phyloP scores from a whole-genome alignment of 2,888 invertebrate genomes.

The Blastobasis adustella region DNA sequence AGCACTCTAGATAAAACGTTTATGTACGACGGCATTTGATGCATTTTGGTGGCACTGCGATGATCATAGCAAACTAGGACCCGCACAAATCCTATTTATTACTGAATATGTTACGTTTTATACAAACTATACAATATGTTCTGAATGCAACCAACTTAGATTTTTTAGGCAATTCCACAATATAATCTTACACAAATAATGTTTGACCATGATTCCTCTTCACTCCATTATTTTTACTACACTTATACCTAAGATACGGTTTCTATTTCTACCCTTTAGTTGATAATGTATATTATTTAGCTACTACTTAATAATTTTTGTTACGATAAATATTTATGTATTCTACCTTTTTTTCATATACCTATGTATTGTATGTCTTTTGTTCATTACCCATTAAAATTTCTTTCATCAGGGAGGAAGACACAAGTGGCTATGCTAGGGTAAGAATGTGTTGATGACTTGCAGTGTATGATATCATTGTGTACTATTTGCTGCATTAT shows the following conservation, averaged over 20 bases:
- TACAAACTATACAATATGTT: conserved; percentile 42
- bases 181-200: conserved; percentile 4
- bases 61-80: conserved; percentile 14
- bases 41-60: conserved; percentile 8
- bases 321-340: conserved; percentile 12
- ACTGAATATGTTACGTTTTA: conserved; percentile 4
- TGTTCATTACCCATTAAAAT: conserved; percentile 42
- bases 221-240: conserved; percentile 4
- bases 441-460: conserved; percentile 68
- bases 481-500: conserved; percentile 40
- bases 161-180: conserved; percentile 7
- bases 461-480: conserved; percentile 54
- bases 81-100: conserved; percentile 20
- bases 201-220: conserved; percentile 1
- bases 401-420: conserved; percentile 76
- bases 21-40: conserved; percentile 31
- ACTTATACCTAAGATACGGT: conserved; percentile 1
- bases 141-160: conserved; percentile 54
- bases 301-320: neutral
- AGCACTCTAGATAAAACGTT: conserved; percentile 28
- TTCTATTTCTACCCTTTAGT: conserved; percentile 14
- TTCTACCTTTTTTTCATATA: neutral
- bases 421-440: conserved; percentile 74
- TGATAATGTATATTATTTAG: conserved; percentile 19
- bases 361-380: conserved; percentile 8